Evolutionary conservation across 1,140 invertebrate species (phyloP), one percentile per base, ranked within the genome.

Genomic region (Diachasma alloeum): DNA sequence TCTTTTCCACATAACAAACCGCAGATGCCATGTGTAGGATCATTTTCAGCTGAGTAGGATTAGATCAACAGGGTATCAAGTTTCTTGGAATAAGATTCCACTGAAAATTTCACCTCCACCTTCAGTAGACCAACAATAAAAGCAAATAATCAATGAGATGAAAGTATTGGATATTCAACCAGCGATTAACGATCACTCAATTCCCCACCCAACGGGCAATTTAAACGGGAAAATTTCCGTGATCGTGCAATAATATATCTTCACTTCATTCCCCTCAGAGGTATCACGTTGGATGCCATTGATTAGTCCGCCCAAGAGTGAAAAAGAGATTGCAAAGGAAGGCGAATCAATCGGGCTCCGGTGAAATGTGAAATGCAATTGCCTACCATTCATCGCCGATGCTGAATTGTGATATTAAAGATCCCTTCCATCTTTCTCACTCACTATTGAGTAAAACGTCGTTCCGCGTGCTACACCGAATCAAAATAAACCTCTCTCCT

Each of bases 51-150:
- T 36, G 72, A 71, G 53, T 42, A 53, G 75, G 75, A 76, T 76
- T 76, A 76, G 75, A 76, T 72, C 75, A 72, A 76, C 44, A 53
- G 31, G 75, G 68, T 72, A 70, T 76, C 75, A 72, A 72, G 56
- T 76, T 76, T 76, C 75, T 72, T 36, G 70, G 75, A 76, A 76
- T 71, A 26, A 71, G 63, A 72, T 70, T 70, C 70, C 75, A 72
- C 75, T 42, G 24, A 70, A 71, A 72, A 72, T 72, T 76, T 70
- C 68, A 44, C 53, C 1, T 26, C 11, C 24, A 19, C 24, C 13
- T 63, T 63, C 11, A 4, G 22, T 26, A 26, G 59, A 31, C 24
- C 15, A 63, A 24, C 15, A 26, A 17, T 17, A 63, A 63, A 63
- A 26, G 59, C 8, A 56, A 56, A 56, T 17, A 56, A 19, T 13